phyloP scores from a whole-genome alignment of 2,888 invertebrate genomes.

The Morpho helenor region DNA sequence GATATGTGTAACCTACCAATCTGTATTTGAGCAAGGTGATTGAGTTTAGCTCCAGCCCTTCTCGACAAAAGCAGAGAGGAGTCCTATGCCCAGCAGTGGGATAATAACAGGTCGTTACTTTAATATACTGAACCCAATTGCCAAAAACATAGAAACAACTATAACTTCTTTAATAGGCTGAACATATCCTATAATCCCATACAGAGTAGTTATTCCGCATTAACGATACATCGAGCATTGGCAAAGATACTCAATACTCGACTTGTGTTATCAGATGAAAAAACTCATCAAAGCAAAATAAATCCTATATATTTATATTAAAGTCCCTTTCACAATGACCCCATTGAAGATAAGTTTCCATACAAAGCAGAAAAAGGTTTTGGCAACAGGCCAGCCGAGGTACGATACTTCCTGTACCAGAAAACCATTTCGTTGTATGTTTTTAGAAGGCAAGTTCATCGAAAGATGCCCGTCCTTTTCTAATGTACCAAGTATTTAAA shows the following conservation, averaged over 20 bases:
- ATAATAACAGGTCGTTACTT: too few relatives aligned
- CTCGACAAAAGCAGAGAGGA: too few relatives aligned
- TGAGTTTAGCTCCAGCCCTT: too few relatives aligned
- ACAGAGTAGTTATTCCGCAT: slow-evolving; percentile 33
- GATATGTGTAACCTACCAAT: too few relatives aligned
- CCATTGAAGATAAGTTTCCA: slow-evolving; percentile 20
- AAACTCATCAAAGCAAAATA: neutral
- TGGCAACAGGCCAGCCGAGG: slow-evolving; percentile 32
- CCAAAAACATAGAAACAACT: neutral
- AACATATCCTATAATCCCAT: slow-evolving; percentile 15
- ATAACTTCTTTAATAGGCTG: slow-evolving; percentile 1
- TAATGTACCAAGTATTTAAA: slow-evolving; percentile 5
- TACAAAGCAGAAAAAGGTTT: slow-evolving; percentile 24
- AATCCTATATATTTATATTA: neutral
- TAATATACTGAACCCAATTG: neutral
- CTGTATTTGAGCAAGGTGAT: too few relatives aligned
- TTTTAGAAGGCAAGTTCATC: slow-evolving; percentile 12
- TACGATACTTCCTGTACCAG: slow-evolving; percentile 32
- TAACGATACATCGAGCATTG: slow-evolving; percentile 40
- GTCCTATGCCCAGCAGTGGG: too few relatives aligned
- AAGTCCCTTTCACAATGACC: slow-evolving; percentile 6
- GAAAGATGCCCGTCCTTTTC: slow-evolving; percentile 16
- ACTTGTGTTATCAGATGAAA: slow-evolving; percentile 16
- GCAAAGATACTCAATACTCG: slow-evolving; percentile 32
- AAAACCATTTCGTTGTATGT: slow-evolving; percentile 28